Evolutionary conservation across 1,140 invertebrate species (phyloP).

Genomic region (Drosophila nasuta): DNA sequence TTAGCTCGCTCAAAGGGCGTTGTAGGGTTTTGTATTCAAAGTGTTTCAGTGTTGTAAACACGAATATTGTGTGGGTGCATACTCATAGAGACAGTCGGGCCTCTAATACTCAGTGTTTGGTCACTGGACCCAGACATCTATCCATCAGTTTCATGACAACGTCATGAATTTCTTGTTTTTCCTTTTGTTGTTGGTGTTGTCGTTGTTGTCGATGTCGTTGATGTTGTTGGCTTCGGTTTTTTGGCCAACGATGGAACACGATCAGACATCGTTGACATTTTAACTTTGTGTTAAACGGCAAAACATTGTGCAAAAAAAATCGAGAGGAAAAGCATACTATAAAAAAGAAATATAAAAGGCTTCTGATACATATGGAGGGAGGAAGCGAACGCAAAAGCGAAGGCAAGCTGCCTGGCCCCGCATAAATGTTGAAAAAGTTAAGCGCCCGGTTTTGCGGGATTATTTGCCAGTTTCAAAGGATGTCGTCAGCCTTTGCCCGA

Average conservation of each 20-base stretch:
- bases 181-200: constrained; percentile 35
- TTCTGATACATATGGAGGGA: constrained; percentile 17
- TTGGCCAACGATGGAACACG: constrained; percentile 41
- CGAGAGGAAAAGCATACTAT: constrained; percentile 25
- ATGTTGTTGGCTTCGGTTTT: constrained; percentile 28
- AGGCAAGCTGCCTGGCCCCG: constrained; percentile 33
- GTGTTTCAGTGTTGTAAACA: constrained; percentile 28
- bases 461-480: constrained; percentile 77
- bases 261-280: constrained; percentile 79
- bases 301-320: constrained; percentile 55
- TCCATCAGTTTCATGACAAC: constrained; percentile 62
- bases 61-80: constrained; percentile 17
- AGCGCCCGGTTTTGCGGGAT: constrained; percentile 78
- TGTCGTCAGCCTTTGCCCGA: constrained; percentile 63
- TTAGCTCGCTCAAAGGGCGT: neutral
- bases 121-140: constrained; percentile 35
- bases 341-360: constrained; percentile 32
- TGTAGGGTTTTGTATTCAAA: constrained; percentile 16
- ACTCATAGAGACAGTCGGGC: constrained; percentile 10
- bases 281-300: constrained; percentile 75
- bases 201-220: constrained; percentile 32
- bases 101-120: constrained; percentile 30
- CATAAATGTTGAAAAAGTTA: constrained; percentile 78
- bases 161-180: constrained; percentile 1
- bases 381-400: constrained; percentile 1